Conservation (phyloP, 1,140 invertebrate genomes). For the Papilio dardanus region DNA sequence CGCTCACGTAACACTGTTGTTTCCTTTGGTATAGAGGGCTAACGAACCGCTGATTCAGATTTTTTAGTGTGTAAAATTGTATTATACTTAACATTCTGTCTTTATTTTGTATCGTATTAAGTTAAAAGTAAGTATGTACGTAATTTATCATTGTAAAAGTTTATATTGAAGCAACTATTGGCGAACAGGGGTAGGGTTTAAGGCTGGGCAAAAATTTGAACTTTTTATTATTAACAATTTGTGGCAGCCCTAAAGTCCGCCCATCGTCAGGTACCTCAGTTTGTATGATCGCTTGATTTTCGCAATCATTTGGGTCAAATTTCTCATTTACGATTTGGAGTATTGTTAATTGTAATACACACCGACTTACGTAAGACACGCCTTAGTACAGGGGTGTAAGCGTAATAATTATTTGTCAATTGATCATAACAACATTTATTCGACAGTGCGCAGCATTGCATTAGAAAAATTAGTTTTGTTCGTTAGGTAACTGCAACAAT, state of each 20-base stretch:
- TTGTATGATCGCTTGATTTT: slow-evolving; percentile 37
- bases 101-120: neutral
- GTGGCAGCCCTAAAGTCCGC: neutral
- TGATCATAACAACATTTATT: slow-evolving; percentile 22
- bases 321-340: slow-evolving; percentile 27
- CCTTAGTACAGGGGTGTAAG: slow-evolving; percentile 8
- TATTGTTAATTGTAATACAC: slow-evolving; percentile 27
- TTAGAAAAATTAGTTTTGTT: neutral
- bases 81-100: neutral
- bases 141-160: too few species aligned
- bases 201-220: too few species aligned
- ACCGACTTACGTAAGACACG: slow-evolving; percentile 8
- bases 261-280: slow-evolving; percentile 4
- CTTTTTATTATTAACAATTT: slow-evolving; percentile 40
- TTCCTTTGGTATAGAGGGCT: slow-evolving; percentile 34
- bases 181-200: too few species aligned
- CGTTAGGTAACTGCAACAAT: neutral
- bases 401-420: slow-evolving; percentile 28
- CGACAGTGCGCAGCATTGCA: neutral
- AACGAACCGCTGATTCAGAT: neutral
- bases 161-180: too few species aligned
- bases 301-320: slow-evolving; percentile 36
- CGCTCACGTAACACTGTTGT: slow-evolving; percentile 47
- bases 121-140: neutral
- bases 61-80: neutral